Evolutionary conservation across 2,797 vertebrate species (phyloP).

Genomic region (Cuculus canorus): DNA sequence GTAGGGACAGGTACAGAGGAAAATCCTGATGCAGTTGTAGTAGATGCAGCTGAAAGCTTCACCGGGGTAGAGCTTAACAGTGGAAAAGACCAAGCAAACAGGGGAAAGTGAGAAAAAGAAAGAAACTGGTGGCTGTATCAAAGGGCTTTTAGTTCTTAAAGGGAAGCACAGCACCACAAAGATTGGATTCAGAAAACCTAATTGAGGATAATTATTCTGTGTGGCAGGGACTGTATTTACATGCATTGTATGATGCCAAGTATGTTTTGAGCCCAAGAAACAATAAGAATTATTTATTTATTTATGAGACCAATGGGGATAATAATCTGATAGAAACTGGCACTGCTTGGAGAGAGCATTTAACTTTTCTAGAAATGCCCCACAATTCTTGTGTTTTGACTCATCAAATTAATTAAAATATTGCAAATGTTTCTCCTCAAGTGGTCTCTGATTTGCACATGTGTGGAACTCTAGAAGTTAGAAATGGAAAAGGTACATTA

Average conservation of each 20-base stretch:
- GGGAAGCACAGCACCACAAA: not conserved
- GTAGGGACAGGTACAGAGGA: fast-evolving
- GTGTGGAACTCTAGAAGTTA: conserved; percentile 6
- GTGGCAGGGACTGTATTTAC: not conserved
- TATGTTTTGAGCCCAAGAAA: not conserved
- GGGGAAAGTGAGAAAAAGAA: not conserved
- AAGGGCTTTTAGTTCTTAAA: not conserved
- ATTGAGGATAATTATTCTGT: not conserved
- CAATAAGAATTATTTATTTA: not conserved
- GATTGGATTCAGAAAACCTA: not conserved
- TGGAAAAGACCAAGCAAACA: not conserved
- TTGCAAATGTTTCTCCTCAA: conserved; percentile 20
- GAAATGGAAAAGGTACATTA: not conserved
- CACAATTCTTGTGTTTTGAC: not conserved
- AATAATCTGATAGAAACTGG: conserved; percentile 15
- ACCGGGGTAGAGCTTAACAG: not conserved
- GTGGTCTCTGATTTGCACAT: conserved; percentile 40
- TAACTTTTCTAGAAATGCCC: not conserved
- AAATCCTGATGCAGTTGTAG: not conserved
- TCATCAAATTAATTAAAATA: conserved; percentile 19
- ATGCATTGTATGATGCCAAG: not conserved
- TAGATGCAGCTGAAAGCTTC: not conserved
- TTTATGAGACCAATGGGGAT: not conserved
- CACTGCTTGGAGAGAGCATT: not conserved
- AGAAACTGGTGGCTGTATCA: not conserved